These are phyloP conservation scores for Margaritifera margaritifera DNA, from an alignment of 2,888 invertebrate genomes.

Conservation along the genomic window DNA sequence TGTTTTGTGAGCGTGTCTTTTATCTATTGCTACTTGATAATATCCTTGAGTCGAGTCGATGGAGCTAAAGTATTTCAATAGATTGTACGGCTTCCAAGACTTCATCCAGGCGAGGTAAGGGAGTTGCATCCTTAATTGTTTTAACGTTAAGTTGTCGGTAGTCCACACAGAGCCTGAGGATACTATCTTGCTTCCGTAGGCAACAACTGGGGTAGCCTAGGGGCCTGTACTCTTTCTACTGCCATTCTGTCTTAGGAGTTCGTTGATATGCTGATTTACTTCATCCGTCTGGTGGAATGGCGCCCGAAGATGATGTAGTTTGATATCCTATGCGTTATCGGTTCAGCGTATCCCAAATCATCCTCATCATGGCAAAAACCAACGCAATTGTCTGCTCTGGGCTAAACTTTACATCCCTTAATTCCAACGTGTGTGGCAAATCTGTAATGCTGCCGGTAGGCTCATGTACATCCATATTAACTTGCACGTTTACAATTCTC, in stretches of 20 bases:
- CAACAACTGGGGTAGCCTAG: no score
- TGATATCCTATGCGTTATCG: background rate
- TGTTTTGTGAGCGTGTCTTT: conserved; percentile 37
- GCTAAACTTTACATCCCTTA: background rate
- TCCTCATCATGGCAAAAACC: background rate
- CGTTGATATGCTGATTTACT: no score
- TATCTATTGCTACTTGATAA: conserved; percentile 38
- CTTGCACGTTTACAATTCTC: background rate
- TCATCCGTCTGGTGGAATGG: no score
- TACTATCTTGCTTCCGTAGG: no score
- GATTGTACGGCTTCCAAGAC: background rate
- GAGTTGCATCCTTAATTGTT: background rate
- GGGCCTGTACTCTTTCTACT: no score
- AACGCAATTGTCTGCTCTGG: background rate
- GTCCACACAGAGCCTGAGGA: no score
- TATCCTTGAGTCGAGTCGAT: conserved; percentile 40
- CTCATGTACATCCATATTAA: background rate
- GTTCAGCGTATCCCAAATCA: conserved; percentile 1
- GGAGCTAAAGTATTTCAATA: conserved; percentile 5
- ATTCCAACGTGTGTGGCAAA: background rate
- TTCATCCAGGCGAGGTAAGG: conserved; percentile 3
- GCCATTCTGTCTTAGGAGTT: no score
- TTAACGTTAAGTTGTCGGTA: no score
- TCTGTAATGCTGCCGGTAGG: background rate
- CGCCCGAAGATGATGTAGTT: background rate